phyloP scores from a whole-genome alignment of 2,113 vertebrate species.

The Erythrocercus mccallii region DNA sequence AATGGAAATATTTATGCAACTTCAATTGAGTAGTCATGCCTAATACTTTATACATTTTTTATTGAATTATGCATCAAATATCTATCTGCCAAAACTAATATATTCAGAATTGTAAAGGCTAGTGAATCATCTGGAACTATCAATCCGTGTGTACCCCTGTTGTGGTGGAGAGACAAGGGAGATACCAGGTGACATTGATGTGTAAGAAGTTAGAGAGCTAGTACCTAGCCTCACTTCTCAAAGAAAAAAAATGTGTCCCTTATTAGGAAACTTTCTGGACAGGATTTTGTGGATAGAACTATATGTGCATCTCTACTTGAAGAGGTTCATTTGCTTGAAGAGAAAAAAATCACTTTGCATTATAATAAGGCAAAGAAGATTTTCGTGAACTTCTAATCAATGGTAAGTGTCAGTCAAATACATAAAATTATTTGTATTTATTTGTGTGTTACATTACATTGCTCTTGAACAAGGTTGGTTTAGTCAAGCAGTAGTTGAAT shows the following conservation, averaged over 20 bases:
- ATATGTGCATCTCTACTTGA: neutral
- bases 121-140: neutral
- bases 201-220: neutral
- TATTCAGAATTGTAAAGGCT: neutral
- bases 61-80: slow-evolving; percentile 23
- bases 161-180: neutral
- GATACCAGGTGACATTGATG: neutral
- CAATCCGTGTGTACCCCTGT: neutral
- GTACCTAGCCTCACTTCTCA: neutral
- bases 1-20: slow-evolving; percentile 6
- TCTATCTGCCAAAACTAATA: neutral
- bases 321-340: neutral
- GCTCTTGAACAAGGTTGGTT: neutral
- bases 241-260: neutral
- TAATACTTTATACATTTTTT: neutral
- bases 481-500: neutral
- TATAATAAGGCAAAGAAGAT: neutral
- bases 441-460: neutral
- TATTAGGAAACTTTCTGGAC: neutral
- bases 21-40: neutral
- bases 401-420: neutral
- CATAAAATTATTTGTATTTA: neutral
- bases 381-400: neutral
- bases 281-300: neutral
- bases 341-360: neutral